Conservation (phyloP, 2,113 vertebrate species). For the Vimba vimba region DNA sequence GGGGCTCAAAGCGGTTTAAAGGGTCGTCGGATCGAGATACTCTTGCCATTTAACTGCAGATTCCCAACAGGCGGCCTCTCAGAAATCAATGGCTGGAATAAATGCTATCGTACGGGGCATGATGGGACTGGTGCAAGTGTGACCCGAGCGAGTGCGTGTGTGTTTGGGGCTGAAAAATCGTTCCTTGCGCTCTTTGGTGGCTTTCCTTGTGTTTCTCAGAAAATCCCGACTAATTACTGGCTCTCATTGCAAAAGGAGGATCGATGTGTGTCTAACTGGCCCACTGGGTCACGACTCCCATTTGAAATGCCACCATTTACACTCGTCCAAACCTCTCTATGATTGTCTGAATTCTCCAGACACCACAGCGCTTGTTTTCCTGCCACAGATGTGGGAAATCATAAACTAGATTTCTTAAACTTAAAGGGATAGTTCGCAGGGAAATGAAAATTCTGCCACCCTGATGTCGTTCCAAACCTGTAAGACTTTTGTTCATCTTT, state of each 20-base stretch:
- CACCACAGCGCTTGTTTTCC: background rate
- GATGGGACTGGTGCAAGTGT: slow-evolving; percentile 28
- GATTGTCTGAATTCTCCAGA: background rate
- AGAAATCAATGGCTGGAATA: slow-evolving; percentile 61
- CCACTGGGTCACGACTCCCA: slow-evolving; percentile 37
- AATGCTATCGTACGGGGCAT: slow-evolving; percentile 53
- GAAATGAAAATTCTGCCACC: too few relatives aligned
- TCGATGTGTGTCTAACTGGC: slow-evolving; percentile 48
- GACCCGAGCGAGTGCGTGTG: background rate
- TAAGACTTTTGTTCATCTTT: too few relatives aligned
- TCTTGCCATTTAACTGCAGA: slow-evolving; percentile 58
- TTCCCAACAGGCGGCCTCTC: slow-evolving; percentile 44
- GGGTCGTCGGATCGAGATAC: background rate
- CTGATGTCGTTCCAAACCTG: too few relatives aligned
- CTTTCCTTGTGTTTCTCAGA: slow-evolving; percentile 27
- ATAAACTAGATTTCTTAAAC: background rate
- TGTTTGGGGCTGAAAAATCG: slow-evolving; percentile 23
- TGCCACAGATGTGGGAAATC: background rate
- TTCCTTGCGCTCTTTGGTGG: slow-evolving; percentile 37
- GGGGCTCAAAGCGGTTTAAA: slow-evolving; percentile 4
- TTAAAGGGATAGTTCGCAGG: too few relatives aligned
- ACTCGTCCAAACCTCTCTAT: background rate
- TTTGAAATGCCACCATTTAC: slow-evolving; percentile 59
- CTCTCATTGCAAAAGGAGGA: slow-evolving; percentile 50
- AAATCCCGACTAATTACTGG: slow-evolving; percentile 59